Evolutionary conservation across 2,797 vertebrate species (phyloP), one percentile per base, ranked within the genome.

Genomic region (Cephalopachus bancanus): DNA sequence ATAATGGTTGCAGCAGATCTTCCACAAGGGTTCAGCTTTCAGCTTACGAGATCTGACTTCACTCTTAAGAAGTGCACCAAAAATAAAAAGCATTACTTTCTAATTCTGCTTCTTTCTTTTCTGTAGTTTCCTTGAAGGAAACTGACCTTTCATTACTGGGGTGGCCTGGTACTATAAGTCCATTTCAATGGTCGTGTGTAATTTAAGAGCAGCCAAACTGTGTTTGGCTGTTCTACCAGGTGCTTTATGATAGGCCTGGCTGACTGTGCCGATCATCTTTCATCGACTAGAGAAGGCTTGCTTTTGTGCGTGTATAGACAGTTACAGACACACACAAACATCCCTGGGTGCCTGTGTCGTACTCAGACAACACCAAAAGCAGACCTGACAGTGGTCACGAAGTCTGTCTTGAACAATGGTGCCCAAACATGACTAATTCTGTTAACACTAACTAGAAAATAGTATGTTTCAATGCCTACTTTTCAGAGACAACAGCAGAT

Each of bases 1-100:
- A 99, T 99, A 99, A 99, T 99, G 99, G 99, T 99, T 99, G 99
- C 99, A 98, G 98, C 99, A 99, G 98, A 98, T 98, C 98, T 99
- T 98, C 98, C 74, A 94, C 83, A 92, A 97, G 97, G 97, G 95
- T 78, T 71, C 95, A 83, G 98, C 97, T 97, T 30, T 71, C 95
- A 83, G 98, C 97, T 97, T 30, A 44, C 60, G 75, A 49, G 90
- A 28, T 83, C 74, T 78, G 96, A 74, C 76, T 89, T 94, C 97
- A 87, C 94, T 93, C 37, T 5, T 5, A 24, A 67, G 78, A 94
- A 14, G 92, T 37, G 96, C 96, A 83, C 80, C 88, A 55, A 87
- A 94, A 95, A 86, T 83, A 81, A 96, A 96, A 12, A 78, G 62
- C 75, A 55, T 0, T 0, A 55, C 93, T 3, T 1, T 91, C 97